Evolutionary conservation across 2,888 invertebrate genomes (phyloP), one percentile per base, ranked within the genome.

Genomic region (Camptogramma bilineatum): DNA sequence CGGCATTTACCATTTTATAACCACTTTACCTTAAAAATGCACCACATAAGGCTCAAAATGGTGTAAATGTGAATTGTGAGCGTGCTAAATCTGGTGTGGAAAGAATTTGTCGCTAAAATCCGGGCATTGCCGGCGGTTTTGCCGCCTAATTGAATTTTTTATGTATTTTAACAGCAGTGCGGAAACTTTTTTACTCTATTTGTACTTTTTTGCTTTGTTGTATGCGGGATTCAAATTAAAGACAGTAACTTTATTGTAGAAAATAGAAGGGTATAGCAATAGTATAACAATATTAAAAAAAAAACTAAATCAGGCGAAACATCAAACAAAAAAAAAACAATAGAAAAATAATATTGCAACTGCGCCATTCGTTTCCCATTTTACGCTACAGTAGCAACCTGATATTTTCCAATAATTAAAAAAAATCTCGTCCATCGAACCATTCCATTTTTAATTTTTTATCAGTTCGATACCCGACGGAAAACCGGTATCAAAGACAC

Each of bases 71-170:
- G 59, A 57, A 52, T 56, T n/a, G n/a, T 31, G 19, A 58, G 58
- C 66, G 62, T 67, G 70, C 65, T 67, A 69, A 67, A 69, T 68
- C 65, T 63, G 58, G 62, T 54, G 62, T 66, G 68, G 47, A 66
- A 65, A 64, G 78, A 86, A 86, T 86, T 85, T 85, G 79, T 81
- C 80, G 79, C 82, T 83, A 76, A 86, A 87, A 82, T 78, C 77
- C 79, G 73, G 72, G 75, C 76, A 77, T 74, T 71, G 69, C 68
- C 69, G 74, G 62, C 72, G 79, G 75, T 73, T 75, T 76, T 77
- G 79, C 73, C 68, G 75, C 70, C 80, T 86, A 87, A 89, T 90
- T 88, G 84, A 85, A 81, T 87, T 86, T 86, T 86, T 85, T 83
- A 83, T 85, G 75, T 78, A 76, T 77, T 75, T 78, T 82, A 71